Base-by-base conservation (phyloP, 1,140 invertebrate species). In the Melipona quadrifasciata region DNA sequence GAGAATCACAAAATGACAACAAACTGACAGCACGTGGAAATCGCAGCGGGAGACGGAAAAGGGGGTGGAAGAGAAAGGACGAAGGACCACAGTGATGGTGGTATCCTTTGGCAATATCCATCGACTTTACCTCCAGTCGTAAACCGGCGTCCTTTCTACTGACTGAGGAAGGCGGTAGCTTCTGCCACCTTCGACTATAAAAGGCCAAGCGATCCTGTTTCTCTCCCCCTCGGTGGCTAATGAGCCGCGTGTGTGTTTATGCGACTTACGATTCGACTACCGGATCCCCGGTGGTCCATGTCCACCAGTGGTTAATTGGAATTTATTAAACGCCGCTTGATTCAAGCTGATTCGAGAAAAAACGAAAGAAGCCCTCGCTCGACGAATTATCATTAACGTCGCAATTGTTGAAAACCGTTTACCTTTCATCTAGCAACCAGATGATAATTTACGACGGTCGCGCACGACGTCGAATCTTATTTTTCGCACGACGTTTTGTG, bases 201-300 rank as follows among this genome's bases (percentile, higher is more conserved):
- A 93, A 91, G 84, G 75, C n/a, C 86, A 58, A 84, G 82, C 85
- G 86, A 87, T 82, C 85, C 80, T 84, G 82, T 81, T 70, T n/a
- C n/a, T n/a, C n/a, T n/a, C n/a, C n/a, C 88, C 86, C 77, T 53
- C n/a, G n/a, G 78, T 65, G 77, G 82, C 89, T 93, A 93, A 93
- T 93, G 93, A 93, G 92, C 87, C 87, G 89, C 90, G 84, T 90
- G 90, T 91, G 91, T 89, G 87, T 92, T 90, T 92, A 92, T 92
- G 87, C 90, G 85, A 88, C 86, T 78, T 86, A 85, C 86, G 89
- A 92, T 82, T 91, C 82, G 84, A 91, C 92, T 92, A 92, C 92
- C 84, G 92, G 83, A 84, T 78, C n/a, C 86, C 84, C 80, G 84
- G 67, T 82, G 86, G 73, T n/a, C 82, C 82, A 27, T 61, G 65